Evolutionary conservation across 2,888 invertebrate species (phyloP), one percentile per base, ranked within the genome.

Genomic region (Euclidia mi): DNA sequence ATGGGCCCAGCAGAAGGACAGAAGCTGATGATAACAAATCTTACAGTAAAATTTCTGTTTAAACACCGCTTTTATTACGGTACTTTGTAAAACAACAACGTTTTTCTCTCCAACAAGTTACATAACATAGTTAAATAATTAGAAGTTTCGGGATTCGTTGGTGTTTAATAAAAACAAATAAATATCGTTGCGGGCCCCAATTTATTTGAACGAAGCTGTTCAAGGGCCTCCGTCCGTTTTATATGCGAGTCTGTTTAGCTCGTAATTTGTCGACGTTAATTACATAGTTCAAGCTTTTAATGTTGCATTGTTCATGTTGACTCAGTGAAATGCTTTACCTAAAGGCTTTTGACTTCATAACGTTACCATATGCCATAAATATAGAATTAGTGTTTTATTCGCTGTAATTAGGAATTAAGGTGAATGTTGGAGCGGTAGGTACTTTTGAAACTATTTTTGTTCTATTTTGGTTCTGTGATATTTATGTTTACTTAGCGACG

Each of bases 81-180:
- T n/a, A n/a, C n/a, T n/a, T n/a, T n/a, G n/a, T n/a, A n/a, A n/a
- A n/a, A n/a, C n/a, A n/a, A n/a, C n/a, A n/a, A n/a, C n/a, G n/a
- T n/a, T n/a, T n/a, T n/a, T n/a, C n/a, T n/a, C n/a, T n/a, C n/a
- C n/a, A n/a, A n/a, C n/a, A 32, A 48, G 31, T 42, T 29, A 34
- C 17, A 28, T 35, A 10, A 35, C 20, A 28, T 15, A 34, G 17
- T 44, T 44, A 38, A 51, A 32, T 50, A 29, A 44, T 38, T 38
- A 31, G 4, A 31, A 25, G 10, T n/a, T 37, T 37, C 25, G 11
- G 29, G 44, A 37, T 44, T 38, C 37, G 37, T 12, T 44, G 40
- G 32, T 32, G 32, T 40, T 52, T 52, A 52, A 52, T 45, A 52
- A 45, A 52, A 45, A 52, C 52, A 45, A 45, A 52, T 45, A 52